A percentile compares a stretch with the other conserved stretches of the same genome.
Conservation (phyloP, 2,888 invertebrate species). For the Drosophila anomalata region DNA sequence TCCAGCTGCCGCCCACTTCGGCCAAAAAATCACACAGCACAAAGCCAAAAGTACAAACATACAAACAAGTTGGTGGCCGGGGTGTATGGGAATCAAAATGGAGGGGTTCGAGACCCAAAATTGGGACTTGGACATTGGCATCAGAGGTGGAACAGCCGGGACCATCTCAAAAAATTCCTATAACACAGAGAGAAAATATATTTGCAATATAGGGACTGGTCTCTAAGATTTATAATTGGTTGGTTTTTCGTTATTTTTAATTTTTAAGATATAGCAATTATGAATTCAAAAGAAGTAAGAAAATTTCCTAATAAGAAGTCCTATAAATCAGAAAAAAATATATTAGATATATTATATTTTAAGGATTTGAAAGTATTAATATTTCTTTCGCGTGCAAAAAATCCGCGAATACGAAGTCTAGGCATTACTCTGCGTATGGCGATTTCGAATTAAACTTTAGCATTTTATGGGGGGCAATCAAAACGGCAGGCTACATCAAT, state of each 20-base stretch:
- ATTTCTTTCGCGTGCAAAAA: not conserved
- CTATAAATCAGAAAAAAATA: too few relatives aligned
- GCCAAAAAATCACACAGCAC: slow-evolving; percentile 70
- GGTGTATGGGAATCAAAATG: slow-evolving; percentile 32
- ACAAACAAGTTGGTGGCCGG: slow-evolving; percentile 33
- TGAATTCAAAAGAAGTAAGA: too few relatives aligned
- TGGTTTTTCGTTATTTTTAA: too few relatives aligned
- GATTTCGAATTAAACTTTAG: slow-evolving; percentile 31
- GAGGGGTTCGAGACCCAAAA: slow-evolving; percentile 17
- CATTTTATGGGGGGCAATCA: slow-evolving; percentile 30
- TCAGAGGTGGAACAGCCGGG: slow-evolving; percentile 27
- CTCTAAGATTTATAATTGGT: too few relatives aligned
- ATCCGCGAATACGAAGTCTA: not conserved
- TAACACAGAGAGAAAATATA: not conserved
- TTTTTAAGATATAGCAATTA: too few relatives aligned
- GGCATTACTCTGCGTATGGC: slow-evolving; percentile 18
- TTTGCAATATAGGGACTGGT: not conserved
- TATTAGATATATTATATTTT: not conserved
- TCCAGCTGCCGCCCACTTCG: slow-evolving; percentile 32
- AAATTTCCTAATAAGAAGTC: too few relatives aligned
- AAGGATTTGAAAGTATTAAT: not conserved
- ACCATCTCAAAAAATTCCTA: not conserved
- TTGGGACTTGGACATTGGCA: slow-evolving; percentile 37
- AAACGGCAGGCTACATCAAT: slow-evolving; percentile 16
- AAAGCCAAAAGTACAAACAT: slow-evolving; percentile 68